Percentiles rank a stretch among this genome's conserved stretches.
Conservation (phyloP, 2,113 vertebrate species). For the Syrrhaptes paradoxus region DNA sequence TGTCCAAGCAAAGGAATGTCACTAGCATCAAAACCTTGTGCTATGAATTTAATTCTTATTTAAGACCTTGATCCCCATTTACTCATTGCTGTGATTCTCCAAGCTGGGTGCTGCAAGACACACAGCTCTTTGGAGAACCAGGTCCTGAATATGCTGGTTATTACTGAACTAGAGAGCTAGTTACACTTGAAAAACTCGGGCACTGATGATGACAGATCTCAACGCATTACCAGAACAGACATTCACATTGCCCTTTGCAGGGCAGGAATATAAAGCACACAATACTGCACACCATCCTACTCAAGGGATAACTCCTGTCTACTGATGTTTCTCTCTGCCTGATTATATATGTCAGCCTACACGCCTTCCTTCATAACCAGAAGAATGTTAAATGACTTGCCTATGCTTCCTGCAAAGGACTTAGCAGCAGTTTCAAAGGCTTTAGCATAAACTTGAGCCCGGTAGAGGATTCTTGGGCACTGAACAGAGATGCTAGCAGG, state of each 20-base stretch:
- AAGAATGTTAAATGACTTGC: not conserved
- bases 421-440: not conserved
- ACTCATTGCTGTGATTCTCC: not conserved
- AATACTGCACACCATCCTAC: not conserved
- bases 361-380: not conserved
- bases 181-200: not conserved
- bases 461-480: not conserved
- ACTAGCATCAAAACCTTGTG: not conserved
- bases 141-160: not conserved
- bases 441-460: not conserved
- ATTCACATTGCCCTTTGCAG: not conserved
- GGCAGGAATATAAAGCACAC: not conserved
- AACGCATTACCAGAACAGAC: not conserved
- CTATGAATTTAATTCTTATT: not conserved
- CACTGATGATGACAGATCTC: not conserved
- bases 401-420: not conserved
- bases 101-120: not conserved
- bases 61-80: not conserved
- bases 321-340: not conserved
- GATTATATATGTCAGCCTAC: not conserved
- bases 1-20: not conserved
- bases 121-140: not conserved
- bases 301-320: not conserved
- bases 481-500: not conserved
- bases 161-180: not conserved